phyloP scores from a whole-genome alignment of 2,888 invertebrate genomes.

The Creontiades dilutus region DNA sequence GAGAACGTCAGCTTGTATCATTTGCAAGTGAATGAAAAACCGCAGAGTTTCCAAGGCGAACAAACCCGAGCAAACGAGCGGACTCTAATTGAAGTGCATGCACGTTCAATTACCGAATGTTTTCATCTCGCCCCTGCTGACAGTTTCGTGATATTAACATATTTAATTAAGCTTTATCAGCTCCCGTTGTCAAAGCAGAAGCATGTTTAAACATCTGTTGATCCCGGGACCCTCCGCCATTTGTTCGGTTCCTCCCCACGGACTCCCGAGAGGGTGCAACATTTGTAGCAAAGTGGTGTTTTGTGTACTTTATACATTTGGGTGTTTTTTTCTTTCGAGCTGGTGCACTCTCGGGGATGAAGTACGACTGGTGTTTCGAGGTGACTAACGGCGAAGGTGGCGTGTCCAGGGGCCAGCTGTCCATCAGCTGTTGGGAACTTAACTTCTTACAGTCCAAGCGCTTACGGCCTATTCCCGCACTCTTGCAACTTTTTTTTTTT shows the following conservation, averaged over 20 bases:
- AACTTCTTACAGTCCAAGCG: too few relatives aligned
- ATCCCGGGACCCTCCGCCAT: neutral
- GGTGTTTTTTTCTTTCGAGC: neutral
- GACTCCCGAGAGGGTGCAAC: neutral
- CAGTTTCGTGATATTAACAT: slow-evolving; percentile 55
- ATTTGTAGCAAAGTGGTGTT: slow-evolving; percentile 24
- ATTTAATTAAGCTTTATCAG: slow-evolving; percentile 61
- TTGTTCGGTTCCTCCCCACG: neutral
- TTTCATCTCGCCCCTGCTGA: slow-evolving; percentile 35
- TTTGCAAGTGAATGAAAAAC: slow-evolving; percentile 1
- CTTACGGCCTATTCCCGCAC: too few relatives aligned
- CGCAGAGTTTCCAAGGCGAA: neutral
- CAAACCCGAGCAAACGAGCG: slow-evolving; percentile 10
- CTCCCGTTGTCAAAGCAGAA: slow-evolving; percentile 49
- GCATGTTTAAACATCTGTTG: slow-evolving; percentile 64
- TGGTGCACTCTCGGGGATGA: slow-evolving; percentile 1
- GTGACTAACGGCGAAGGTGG: neutral
- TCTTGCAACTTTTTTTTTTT: too few relatives aligned
- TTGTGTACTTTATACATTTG: slow-evolving; percentile 32
- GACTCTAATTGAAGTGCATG: slow-evolving; percentile 31
- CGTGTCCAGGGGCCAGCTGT: neutral
- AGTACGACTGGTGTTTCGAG: neutral
- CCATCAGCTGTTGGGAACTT: neutral
- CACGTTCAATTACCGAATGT: slow-evolving; percentile 32
- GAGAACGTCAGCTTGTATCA: neutral